These are phyloP conservation scores for Harpegnathos saltator DNA, from an alignment of 1,140 invertebrate species.

Conservation along the genomic window DNA sequence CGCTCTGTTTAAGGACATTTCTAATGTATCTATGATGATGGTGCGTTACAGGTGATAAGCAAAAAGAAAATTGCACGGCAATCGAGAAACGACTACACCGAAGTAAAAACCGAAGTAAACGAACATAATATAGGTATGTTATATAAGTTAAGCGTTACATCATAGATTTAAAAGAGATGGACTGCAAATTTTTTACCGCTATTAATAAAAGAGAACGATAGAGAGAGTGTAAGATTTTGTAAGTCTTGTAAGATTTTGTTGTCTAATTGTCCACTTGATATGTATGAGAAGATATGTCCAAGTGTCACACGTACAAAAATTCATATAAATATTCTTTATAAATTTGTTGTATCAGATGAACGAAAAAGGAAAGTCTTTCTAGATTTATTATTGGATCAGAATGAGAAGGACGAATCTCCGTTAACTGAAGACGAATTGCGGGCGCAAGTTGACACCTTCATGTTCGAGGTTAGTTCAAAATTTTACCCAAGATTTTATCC, in stretches of 20 bases:
- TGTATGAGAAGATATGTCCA: no score
- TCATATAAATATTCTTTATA: not conserved
- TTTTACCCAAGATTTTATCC: not conserved
- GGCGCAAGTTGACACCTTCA: slow-evolving; percentile 92
- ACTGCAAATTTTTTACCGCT: not conserved
- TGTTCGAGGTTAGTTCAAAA: slow-evolving; percentile 89
- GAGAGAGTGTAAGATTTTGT: no score
- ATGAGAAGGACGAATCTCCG: slow-evolving; percentile 84
- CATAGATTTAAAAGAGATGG: not conserved
- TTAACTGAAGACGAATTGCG: slow-evolving; percentile 89
- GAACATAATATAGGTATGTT: slow-evolving; percentile 23
- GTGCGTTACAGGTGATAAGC: slow-evolving; percentile 52
- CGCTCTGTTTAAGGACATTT: not conserved
- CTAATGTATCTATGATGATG: not conserved
- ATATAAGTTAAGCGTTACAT: slow-evolving; percentile 1
- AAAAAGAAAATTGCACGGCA: slow-evolving; percentile 37
- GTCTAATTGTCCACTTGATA: no score
- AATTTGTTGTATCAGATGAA: slow-evolving; percentile 75
- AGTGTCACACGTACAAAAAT: no score
- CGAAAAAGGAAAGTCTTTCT: slow-evolving; percentile 87
- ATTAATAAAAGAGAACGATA: no score
- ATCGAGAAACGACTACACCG: not conserved
- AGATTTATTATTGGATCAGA: slow-evolving; percentile 90
- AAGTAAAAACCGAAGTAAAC: not conserved
- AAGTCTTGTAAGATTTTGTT: no score